These are phyloP conservation scores for Cryptocephalus primarius DNA, from an alignment of 2,888 invertebrate species.

Conservation along the genomic window DNA sequence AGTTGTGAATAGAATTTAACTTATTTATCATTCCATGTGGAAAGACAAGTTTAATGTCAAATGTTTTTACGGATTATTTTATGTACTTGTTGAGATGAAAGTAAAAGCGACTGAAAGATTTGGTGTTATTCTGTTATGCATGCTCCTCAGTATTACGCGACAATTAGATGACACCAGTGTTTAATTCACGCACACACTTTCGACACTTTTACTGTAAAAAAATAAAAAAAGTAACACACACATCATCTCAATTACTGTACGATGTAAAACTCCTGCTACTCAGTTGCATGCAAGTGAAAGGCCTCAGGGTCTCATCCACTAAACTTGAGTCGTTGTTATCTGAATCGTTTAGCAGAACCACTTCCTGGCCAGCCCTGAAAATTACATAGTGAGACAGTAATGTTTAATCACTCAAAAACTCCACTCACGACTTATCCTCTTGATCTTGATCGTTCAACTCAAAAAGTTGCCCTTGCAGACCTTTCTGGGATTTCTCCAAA, in stretches of 20 bases:
- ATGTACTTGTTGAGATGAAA: constrained; percentile 10
- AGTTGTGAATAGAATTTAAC: background rate
- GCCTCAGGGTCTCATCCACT: constrained; percentile 31
- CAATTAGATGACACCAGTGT: too few species aligned
- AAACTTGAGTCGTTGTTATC: constrained; percentile 4
- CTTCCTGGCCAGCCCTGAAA: constrained; percentile 5
- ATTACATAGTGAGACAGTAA: constrained; percentile 14
- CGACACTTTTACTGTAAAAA: too few species aligned
- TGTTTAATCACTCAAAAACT: constrained; percentile 1
- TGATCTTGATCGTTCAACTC: constrained; percentile 26
- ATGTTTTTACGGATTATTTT: constrained; percentile 4
- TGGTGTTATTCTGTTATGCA: too few species aligned
- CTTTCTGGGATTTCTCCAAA: constrained; percentile 21
- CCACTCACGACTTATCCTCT: background rate
- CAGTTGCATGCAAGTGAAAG: constrained; percentile 32
- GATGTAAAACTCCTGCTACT: constrained; percentile 16
- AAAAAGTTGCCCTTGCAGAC: constrained; percentile 20
- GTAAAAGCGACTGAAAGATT: background rate
- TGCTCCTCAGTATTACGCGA: too few species aligned
- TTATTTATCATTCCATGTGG: background rate
- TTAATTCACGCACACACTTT: too few species aligned
- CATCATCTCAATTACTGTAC: constrained; percentile 1
- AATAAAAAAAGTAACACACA: too few species aligned
- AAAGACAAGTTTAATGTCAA: constrained; percentile 6
- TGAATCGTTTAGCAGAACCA: constrained; percentile 22